A percentile compares a stretch with the other conserved stretches of the same genome.
Evolutionary conservation across 2,888 invertebrate genomes (phyloP).

Genomic region (Chymomyza fuscimana): DNA sequence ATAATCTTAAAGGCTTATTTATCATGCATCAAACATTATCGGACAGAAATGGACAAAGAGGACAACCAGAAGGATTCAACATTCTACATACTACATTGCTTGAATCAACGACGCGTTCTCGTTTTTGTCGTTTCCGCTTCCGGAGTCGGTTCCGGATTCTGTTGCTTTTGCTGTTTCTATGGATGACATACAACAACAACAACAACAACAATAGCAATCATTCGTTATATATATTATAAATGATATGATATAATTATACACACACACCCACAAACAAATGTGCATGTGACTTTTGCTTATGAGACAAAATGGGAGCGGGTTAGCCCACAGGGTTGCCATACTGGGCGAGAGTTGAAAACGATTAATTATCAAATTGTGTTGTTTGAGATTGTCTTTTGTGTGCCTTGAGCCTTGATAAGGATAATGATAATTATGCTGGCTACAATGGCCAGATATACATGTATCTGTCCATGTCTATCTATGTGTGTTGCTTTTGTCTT

Average conservation of each 20-base stretch:
- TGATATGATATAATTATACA: slow-evolving; percentile 51
- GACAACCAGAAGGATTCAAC: background rate
- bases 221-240: slow-evolving; percentile 28
- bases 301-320: slow-evolving; percentile 18
- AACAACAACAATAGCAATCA: background rate
- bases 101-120: slow-evolving; percentile 15
- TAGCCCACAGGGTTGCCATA: slow-evolving; percentile 10
- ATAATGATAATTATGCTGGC: slow-evolving; percentile 55
- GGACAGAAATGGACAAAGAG: background rate
- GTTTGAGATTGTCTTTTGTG: slow-evolving; percentile 46
- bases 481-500: slow-evolving; percentile 6
- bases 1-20: slow-evolving; percentile 31
- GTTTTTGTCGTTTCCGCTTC: slow-evolving; percentile 48
- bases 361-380: slow-evolving; percentile 62
- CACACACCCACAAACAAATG: background rate
- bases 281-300: slow-evolving; percentile 10
- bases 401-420: slow-evolving; percentile 24
- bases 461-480: background rate
- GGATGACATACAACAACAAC: slow-evolving; percentile 12
- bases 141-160: slow-evolving; percentile 12
- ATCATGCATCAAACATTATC: slow-evolving; percentile 16
- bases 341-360: slow-evolving; percentile 36
- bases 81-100: background rate
- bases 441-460: slow-evolving; percentile 12
- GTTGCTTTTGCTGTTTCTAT: background rate